These are phyloP conservation scores for Serripes groenlandicus DNA, from an alignment of 2,888 invertebrate genomes.

Conservation along the genomic window DNA sequence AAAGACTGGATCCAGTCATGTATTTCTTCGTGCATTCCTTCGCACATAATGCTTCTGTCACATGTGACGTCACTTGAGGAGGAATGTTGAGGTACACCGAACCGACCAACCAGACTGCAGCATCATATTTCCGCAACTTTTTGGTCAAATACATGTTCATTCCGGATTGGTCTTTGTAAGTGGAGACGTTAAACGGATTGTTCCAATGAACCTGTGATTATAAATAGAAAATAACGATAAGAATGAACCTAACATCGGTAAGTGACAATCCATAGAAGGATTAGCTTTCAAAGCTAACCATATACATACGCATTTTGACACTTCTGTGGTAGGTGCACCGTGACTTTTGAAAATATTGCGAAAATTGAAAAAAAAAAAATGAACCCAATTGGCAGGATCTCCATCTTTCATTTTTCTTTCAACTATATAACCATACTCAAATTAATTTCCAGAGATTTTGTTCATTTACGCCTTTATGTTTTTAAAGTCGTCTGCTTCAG, in stretches of 20 bases:
- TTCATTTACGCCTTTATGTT: too few relatives aligned
- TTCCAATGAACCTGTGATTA: slow-evolving; percentile 59
- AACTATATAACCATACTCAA: too few relatives aligned
- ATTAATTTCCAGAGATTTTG: too few relatives aligned
- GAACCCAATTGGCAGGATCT: too few relatives aligned
- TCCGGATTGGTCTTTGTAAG: slow-evolving; percentile 41
- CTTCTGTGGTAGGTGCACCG: too few relatives aligned
- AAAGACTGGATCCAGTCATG: slow-evolving; percentile 6
- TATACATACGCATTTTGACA: too few relatives aligned
- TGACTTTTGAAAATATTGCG: too few relatives aligned
- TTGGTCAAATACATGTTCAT: slow-evolving; percentile 41
- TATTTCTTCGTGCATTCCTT: slow-evolving; percentile 11
- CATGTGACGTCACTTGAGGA: slow-evolving; percentile 24
- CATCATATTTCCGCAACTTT: slow-evolving; percentile 34
- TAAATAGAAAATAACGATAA: not conserved
- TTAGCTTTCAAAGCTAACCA: too few relatives aligned
- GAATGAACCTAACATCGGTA: not conserved
- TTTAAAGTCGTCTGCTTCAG: too few relatives aligned
- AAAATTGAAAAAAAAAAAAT: too few relatives aligned
- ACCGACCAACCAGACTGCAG: slow-evolving; percentile 55
- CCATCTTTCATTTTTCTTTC: too few relatives aligned
- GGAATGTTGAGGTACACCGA: slow-evolving; percentile 62
- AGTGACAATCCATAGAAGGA: too few relatives aligned
- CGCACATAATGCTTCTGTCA: slow-evolving; percentile 1
- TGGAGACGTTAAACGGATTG: slow-evolving; percentile 31